phyloP scores from a whole-genome alignment of 2,888 invertebrate genomes.

The Coleophora deauratella region DNA sequence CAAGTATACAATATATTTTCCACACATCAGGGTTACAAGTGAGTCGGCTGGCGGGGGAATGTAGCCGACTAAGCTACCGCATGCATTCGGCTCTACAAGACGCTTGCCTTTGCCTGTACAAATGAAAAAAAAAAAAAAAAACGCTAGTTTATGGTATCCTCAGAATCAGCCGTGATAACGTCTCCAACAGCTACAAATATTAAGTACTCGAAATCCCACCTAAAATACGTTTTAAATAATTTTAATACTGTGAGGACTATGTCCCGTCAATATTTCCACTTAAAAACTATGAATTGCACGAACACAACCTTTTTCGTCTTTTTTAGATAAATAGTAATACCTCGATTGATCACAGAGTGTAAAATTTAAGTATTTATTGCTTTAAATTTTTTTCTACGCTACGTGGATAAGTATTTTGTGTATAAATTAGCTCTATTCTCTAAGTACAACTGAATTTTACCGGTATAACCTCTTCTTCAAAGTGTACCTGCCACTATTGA shows the following conservation, averaged over 20 bases:
- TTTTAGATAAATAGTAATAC: constrained; percentile 43
- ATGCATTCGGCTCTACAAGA: constrained; percentile 56
- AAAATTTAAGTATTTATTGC: constrained; percentile 48
- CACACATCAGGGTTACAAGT: constrained; percentile 48
- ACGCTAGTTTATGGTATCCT: neutral
- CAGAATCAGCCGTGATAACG: no score
- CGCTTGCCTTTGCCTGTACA: constrained; percentile 40
- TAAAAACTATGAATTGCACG: constrained; percentile 67
- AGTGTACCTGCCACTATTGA: no score
- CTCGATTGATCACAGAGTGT: constrained; percentile 55
- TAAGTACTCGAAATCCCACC: constrained; percentile 3
- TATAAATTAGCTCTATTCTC: no score
- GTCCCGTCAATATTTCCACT: constrained; percentile 42
- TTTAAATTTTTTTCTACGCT: constrained; percentile 25
- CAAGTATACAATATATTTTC: constrained; percentile 15
- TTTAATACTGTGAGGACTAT: constrained; percentile 30
- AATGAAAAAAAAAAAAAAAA: constrained; percentile 17
- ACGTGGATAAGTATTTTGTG: neutral
- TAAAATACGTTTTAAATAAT: constrained; percentile 2
- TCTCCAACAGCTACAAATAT: neutral
- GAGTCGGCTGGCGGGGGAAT: constrained; percentile 46
- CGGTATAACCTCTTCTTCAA: no score
- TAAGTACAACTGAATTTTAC: no score
- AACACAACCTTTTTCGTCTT: constrained; percentile 70
- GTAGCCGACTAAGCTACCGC: constrained; percentile 60